These are phyloP conservation scores for Eidolon dupreanum DNA, from an alignment of 2,797 vertebrate genomes.

Conservation along the genomic window DNA sequence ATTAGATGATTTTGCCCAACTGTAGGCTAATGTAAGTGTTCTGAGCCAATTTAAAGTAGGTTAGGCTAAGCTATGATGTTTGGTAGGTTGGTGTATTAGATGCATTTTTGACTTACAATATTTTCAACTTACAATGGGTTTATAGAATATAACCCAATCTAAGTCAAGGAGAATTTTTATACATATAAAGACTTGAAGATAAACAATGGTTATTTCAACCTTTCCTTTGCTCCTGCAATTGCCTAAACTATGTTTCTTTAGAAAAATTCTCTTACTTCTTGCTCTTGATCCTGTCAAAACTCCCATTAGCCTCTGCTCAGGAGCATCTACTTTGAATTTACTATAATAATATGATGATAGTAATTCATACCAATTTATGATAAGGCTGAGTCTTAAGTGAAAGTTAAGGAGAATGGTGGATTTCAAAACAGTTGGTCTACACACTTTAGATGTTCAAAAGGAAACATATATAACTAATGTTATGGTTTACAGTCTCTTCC, in stretches of 20 bases:
- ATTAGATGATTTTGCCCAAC: background rate
- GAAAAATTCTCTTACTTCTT: background rate
- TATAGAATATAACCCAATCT: background rate
- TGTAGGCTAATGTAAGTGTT: background rate
- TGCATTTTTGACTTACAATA: background rate
- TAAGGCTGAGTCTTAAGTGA: background rate
- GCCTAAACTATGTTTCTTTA: background rate
- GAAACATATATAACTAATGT: background rate
- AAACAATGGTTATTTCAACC: background rate
- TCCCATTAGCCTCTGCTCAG: background rate
- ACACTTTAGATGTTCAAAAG: background rate
- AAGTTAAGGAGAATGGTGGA: conserved; percentile 17
- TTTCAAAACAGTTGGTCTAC: conserved; percentile 13
- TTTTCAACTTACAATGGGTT: background rate
- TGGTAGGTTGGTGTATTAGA: background rate
- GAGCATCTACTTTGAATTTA: background rate
- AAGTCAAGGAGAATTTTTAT: background rate
- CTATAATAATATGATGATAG: background rate
- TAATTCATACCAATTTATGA: conserved; percentile 29
- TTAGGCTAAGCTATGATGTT: background rate
- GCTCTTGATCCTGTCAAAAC: background rate
- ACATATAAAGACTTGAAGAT: background rate
- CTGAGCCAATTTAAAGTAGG: background rate
- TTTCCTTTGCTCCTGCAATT: background rate
- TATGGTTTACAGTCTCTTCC: background rate